Evolutionary conservation across 2,113 vertebrate genomes (phyloP), one percentile per base, ranked within the genome.

Genomic region (Apteryx owenii): DNA sequence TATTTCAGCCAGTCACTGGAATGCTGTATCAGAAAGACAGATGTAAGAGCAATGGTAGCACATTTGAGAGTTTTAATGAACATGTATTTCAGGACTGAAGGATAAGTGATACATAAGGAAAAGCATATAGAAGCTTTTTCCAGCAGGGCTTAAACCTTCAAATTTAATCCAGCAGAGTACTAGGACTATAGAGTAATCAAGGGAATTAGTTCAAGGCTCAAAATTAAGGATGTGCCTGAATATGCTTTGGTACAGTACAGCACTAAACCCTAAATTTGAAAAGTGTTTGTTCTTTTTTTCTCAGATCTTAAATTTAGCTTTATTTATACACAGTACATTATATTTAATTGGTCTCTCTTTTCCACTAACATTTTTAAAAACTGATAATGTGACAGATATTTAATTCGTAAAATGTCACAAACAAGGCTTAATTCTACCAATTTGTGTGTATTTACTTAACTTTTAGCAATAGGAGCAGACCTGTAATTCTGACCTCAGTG

Each of bases 371-470:
- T 81, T 82, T 94, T 82, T 19, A 65, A 89, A 78, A n/a, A 82
- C 10, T 29, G 75, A 16, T 29, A 69, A 51, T 51, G 56, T 25
- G 44, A 15, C 3, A 90, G 50, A 66, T 2, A 20, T 76, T 91
- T 65, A 91, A 88, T 79, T n/a, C 81, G 23, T 5, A 90, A 90
- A 81, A 58, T 50, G 75, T 31, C 48, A 70, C 25, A 88, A 69
- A 20, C 26, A 70, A 6, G 48, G 3, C 18, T 77, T 40, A 77
- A 62, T 50, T 72, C 8, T 54, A 51, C 36, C 90, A 21, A 20
- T 50, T 40, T 0, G 0, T 29, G 8, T 28, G 88, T 26, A 38
- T 76, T n/a, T 72, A 12, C 73, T 71, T 50, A 73, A 78, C 8
- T 83, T 77, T 36, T 48, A 22, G 23, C 23, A 60, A 44, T 3